Evolutionary conservation across 2,888 invertebrate genomes (phyloP).

Genomic region (Eucriotettix oculatus): DNA sequence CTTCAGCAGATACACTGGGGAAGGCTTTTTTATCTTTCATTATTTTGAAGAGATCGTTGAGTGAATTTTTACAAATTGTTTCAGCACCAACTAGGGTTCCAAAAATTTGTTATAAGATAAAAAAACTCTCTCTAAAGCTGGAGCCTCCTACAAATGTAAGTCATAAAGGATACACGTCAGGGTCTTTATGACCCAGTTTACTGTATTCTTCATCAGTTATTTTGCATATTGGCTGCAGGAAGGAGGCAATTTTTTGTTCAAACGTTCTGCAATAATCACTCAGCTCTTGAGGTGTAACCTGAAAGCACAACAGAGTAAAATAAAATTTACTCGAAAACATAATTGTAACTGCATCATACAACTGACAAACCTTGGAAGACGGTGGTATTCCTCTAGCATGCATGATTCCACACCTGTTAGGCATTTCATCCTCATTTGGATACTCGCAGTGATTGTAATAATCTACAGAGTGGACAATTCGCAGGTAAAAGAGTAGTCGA

Average conservation of each 20-base stretch:
- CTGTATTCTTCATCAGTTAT: conserved; percentile 58
- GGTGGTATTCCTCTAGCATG: conserved; percentile 87
- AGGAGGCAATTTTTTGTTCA: conserved; percentile 81
- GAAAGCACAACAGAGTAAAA: conserved; percentile 15
- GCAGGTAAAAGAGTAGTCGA: conserved; percentile 76
- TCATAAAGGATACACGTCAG: conserved; percentile 33
- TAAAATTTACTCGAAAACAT: neutral
- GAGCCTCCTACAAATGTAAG: no score
- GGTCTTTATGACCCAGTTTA: conserved; percentile 69
- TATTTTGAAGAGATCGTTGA: no score
- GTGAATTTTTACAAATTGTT: no score
- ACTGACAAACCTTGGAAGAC: conserved; percentile 45
- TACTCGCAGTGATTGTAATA: conserved; percentile 99
- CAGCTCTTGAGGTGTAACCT: conserved; percentile 53
- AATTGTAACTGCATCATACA: conserved; percentile 2
- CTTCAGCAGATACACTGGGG: no score
- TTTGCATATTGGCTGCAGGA: conserved; percentile 57
- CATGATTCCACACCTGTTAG: conserved; percentile 95
- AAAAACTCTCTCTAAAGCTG: no score
- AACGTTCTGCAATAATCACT: conserved; percentile 63
- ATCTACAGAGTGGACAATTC: conserved; percentile 95
- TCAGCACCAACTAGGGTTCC: no score
- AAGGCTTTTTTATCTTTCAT: no score
- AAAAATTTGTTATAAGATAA: no score
- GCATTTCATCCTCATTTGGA: conserved; percentile 99